Percentiles rank a stretch among this genome's conserved stretches.
Conservation (phyloP, 2,797 vertebrate genomes). For the Lithobates pipiens region DNA sequence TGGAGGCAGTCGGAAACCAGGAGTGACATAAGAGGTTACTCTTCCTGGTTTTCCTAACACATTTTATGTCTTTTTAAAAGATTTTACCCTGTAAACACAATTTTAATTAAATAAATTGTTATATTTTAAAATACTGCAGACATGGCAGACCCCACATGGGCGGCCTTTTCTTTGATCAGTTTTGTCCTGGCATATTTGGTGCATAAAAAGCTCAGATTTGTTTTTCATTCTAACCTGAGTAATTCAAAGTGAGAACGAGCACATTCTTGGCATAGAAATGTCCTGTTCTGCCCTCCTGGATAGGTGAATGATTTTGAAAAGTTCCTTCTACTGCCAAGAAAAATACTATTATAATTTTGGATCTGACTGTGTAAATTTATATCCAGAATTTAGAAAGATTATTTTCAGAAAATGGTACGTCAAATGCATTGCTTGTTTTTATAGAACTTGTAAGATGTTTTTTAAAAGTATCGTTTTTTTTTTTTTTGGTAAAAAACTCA, state of each 20-base stretch:
- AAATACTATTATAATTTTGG: slow-evolving; percentile 62
- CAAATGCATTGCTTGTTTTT: slow-evolving; percentile 50
- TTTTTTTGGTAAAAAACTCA: not conserved
- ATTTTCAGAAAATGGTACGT: slow-evolving; percentile 56
- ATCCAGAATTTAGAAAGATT: slow-evolving; percentile 55
- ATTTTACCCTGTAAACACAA: no score
- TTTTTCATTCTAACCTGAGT: slow-evolving; percentile 57
- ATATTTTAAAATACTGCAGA: not conserved
- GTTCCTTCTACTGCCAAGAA: slow-evolving; percentile 51
- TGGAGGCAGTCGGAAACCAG: no score
- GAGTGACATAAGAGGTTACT: no score
- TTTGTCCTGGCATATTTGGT: slow-evolving; percentile 54
- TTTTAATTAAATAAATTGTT: no score
- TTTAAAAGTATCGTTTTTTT: slow-evolving; percentile 6
- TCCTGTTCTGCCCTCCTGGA: slow-evolving; percentile 60
- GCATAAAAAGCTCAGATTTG: slow-evolving; percentile 56
- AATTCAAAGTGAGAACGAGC: slow-evolving; percentile 58
- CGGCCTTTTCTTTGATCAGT: slow-evolving; percentile 45
- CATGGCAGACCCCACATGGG: slow-evolving; percentile 44
- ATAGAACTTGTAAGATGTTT: slow-evolving; percentile 39
- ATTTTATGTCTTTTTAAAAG: no score
- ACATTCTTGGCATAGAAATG: slow-evolving; percentile 59
- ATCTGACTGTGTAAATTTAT: slow-evolving; percentile 59
- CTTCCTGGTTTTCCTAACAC: no score
- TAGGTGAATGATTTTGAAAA: slow-evolving; percentile 61